A percentile compares a stretch with the other conserved stretches of the same genome.
Evolutionary conservation across 2,888 invertebrate genomes (phyloP).

Genomic region (Seira sanloemensis): DNA sequence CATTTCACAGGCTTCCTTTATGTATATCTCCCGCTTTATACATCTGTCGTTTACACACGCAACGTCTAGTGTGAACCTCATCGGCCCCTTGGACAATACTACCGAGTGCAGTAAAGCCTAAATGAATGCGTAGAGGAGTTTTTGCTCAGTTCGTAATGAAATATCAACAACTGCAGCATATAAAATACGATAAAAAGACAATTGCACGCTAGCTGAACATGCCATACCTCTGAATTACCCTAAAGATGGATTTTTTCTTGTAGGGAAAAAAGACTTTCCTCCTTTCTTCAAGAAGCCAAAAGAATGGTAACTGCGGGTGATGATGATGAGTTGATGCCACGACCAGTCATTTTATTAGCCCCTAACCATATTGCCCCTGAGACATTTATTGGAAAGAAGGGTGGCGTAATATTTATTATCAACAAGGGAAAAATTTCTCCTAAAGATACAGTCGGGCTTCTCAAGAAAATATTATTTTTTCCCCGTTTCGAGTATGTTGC

Average conservation of each 20-base stretch:
- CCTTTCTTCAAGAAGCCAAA: conserved; percentile 30
- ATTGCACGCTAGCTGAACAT: not conserved
- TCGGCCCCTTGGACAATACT: not conserved
- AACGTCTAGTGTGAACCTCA: not conserved
- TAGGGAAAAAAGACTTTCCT: conserved; percentile 30
- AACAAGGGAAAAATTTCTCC: conserved; percentile 54
- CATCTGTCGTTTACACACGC: too few relatives aligned
- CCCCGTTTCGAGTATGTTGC: not conserved
- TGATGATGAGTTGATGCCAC: conserved; percentile 33
- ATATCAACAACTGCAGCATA: not conserved
- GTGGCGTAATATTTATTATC: conserved; percentile 61
- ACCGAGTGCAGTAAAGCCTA: not conserved
- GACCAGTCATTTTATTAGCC: conserved; percentile 60
- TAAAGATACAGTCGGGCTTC: conserved; percentile 25
- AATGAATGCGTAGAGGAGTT: not conserved
- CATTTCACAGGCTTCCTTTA: conserved; percentile 43
- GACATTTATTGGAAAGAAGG: conserved; percentile 54
- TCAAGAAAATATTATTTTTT: not conserved
- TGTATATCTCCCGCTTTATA: too few relatives aligned
- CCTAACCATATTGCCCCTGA: conserved; percentile 58
- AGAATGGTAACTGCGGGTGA: too few relatives aligned
- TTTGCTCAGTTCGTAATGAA: not conserved
- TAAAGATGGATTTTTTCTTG: conserved; percentile 5
- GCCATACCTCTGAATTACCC: not conserved
- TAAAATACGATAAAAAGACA: not conserved